Conservation (phyloP, 2,888 invertebrate genomes). For the Fabriciana adippe region DNA sequence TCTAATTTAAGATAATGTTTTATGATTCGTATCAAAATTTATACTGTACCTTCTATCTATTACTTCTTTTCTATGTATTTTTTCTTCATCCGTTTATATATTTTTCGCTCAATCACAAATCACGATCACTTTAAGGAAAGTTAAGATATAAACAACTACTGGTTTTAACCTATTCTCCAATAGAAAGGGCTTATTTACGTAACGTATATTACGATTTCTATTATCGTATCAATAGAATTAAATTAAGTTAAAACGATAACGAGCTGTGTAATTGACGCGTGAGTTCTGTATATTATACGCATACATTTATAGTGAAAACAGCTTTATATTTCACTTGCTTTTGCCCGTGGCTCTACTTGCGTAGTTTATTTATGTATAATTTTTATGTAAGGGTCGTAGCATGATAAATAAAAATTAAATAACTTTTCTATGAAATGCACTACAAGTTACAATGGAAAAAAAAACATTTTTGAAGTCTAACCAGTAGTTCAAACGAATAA, state of each 20-base stretch:
- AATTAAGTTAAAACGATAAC: conserved; percentile 45
- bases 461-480: no score
- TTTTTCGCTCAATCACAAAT: conserved; percentile 23
- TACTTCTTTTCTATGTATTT: background rate
- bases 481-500: no score
- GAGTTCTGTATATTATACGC: conserved; percentile 6
- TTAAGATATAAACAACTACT: conserved; percentile 29
- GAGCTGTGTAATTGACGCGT: conserved; percentile 41
- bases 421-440: no score
- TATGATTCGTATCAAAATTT: no score
- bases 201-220: conserved; percentile 43
- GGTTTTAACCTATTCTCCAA: conserved; percentile 33
- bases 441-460: no score
- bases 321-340: background rate
- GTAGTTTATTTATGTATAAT: no score
- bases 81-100: conserved; percentile 9
- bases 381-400: no score
- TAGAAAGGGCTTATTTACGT: conserved; percentile 48
- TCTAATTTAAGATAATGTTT: no score
- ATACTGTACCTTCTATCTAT: background rate
- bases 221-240: conserved; percentile 44
- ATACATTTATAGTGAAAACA: background rate
- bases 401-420: no score
- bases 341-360: no score
- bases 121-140: conserved; percentile 28